Percentiles rank a stretch among this genome's conserved stretches.
phyloP scores from a whole-genome alignment of 2,113 vertebrate species.

The Pterocles burchelli region DNA sequence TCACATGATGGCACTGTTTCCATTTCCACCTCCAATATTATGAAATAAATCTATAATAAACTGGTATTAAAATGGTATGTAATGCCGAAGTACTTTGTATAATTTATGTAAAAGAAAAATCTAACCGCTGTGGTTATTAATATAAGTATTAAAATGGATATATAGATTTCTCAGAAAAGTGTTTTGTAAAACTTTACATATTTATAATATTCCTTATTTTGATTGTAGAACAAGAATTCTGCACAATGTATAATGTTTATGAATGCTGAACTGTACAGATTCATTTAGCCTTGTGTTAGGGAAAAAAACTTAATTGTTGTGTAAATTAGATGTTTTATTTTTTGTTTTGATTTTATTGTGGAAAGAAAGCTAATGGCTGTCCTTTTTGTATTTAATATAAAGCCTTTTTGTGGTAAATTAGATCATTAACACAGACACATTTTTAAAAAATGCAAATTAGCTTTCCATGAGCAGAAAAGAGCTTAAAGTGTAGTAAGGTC shows the following conservation, averaged over 20 bases:
- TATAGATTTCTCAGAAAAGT: conserved; percentile 62
- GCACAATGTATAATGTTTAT: conserved; percentile 38
- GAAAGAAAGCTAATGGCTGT: conserved; percentile 51
- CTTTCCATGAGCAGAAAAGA: conserved; percentile 59
- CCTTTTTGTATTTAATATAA: conserved; percentile 65
- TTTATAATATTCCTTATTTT: conserved; percentile 65
- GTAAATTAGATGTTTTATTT: conserved; percentile 49
- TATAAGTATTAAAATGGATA: conserved; percentile 56
- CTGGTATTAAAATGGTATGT: conserved; percentile 73
- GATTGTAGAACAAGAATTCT: conserved; percentile 40
- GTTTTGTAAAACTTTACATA: conserved; percentile 69
- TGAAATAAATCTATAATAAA: conserved; percentile 81
- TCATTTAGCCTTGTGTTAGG: conserved; percentile 39
- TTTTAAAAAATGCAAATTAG: conserved; percentile 58
- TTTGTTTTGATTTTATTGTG: conserved; percentile 57
- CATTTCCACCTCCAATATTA: conserved; percentile 88
- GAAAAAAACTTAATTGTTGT: conserved; percentile 34
- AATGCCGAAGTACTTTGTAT: conserved; percentile 67
- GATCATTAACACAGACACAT: conserved; percentile 53
- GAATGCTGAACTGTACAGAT: conserved; percentile 5
- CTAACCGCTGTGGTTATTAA: conserved; percentile 62
- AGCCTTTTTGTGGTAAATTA: conserved; percentile 60
- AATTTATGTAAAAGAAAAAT: conserved; percentile 79
- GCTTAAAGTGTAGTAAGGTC: conserved; percentile 42
- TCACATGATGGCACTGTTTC: conserved; percentile 99